Evolutionary conservation across 2,888 invertebrate species (phyloP), one percentile per base, ranked within the genome.

Genomic region (Thera obeliscata): DNA sequence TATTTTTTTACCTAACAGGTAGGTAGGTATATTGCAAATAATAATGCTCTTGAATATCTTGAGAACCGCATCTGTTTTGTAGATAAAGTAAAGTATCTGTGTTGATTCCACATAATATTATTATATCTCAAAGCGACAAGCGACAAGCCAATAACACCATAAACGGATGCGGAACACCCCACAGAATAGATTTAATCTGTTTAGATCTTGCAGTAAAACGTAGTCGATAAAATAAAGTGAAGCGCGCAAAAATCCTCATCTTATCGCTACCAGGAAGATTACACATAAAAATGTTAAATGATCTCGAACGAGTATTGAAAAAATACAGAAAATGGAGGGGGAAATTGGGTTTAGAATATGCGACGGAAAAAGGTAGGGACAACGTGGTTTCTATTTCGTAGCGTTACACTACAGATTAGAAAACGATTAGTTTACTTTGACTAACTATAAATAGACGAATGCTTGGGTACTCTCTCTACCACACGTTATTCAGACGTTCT

Each of bases 211-310:
- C 85, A 83, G 86, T 90, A 91, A 92, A 92, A 86, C 85, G 90
- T 86, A 83, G 84, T 81, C 88, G 87, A 90, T 91, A 91, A 91
- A 93, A 91, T 88, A 91, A 91, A 92, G 86, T 87, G 86, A 87
- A 84, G 86, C 85, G 87, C 87, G 64, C 69, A 71, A 72, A 72
- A 72, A 90, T 86, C 83, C 87, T 88, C 85, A 87, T 87, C 90
- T 89, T 88, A 90, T 91, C 90, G 87, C 88, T 87, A 87, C 85
- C 87, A 79, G 90, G 87, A 85, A 90, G 90, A 92, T 93, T 92
- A 93, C 91, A 93, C 93, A 93, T 93, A 93, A 93, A 93, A 93
- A 93, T 93, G 93, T 92, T 93, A 91, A 93, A 93, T 90, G 91
- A 88, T 90, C 90, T 87, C 80, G 89, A 92, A 91, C 90, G 90